These are phyloP conservation scores for Triops longicaudatus DNA, from an alignment of 1,140 invertebrate genomes.

Conservation along the genomic window DNA sequence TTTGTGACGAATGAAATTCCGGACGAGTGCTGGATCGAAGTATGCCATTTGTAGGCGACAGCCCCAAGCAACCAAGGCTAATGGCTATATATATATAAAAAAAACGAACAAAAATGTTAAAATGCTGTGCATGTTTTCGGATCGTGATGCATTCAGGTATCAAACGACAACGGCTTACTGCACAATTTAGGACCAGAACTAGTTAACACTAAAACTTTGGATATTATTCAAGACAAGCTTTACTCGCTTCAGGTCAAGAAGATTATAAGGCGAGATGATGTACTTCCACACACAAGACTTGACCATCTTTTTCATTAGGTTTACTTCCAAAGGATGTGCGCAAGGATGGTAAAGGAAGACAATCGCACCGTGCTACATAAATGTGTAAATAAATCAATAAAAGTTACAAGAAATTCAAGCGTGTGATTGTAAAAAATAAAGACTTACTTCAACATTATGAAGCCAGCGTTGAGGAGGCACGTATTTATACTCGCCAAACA, in stretches of 20 bases:
- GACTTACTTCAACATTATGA: constrained; percentile 63
- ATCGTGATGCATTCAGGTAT: too few species aligned
- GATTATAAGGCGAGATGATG: constrained; percentile 65
- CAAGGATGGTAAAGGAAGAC: constrained; percentile 85
- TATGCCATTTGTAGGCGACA: constrained; percentile 60
- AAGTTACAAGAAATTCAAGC: constrained; percentile 19
- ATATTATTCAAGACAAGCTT: constrained; percentile 33
- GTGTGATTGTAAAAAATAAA: constrained; percentile 18
- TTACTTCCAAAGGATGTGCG: constrained; percentile 56
- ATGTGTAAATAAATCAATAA: constrained; percentile 27
- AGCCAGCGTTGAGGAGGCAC: constrained; percentile 74
- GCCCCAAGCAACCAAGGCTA: constrained; percentile 70
- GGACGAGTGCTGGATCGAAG: constrained; percentile 46
- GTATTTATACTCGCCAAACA: constrained; percentile 73
- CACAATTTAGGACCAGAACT: constrained; percentile 28
- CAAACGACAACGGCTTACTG: too few species aligned
- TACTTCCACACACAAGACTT: constrained; percentile 64
- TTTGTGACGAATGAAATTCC: constrained; percentile 56
- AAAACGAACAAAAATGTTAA: constrained; percentile 37
- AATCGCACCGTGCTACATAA: constrained; percentile 64
- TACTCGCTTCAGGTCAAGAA: constrained; percentile 53
- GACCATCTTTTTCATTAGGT: constrained; percentile 54
- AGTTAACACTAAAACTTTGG: not conserved
- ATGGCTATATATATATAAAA: too few species aligned
- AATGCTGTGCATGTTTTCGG: not conserved